Evolutionary conservation across 2,113 vertebrate species (phyloP), one percentile per base, ranked within the genome.

Genomic region (Nyctereutes procyonoides): DNA sequence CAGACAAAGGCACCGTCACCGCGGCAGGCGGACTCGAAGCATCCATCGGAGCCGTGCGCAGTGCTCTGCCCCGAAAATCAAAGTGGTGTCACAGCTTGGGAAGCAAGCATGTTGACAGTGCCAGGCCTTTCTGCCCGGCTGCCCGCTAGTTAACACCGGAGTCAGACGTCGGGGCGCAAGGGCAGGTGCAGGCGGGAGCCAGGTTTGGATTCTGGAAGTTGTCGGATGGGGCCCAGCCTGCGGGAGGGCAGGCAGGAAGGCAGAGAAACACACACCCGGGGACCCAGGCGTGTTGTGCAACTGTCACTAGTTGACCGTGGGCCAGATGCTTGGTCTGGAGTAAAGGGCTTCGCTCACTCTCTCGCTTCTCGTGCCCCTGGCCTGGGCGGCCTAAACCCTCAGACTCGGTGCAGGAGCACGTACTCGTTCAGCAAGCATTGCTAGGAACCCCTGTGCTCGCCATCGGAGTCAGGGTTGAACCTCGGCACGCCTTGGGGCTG

Each of bases 1-100:
- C 93, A 92, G 91, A 97, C 97, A 97, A 97, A 96, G 91, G 82
- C 80, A 0, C 48, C 55, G 0, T n/a, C 26, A 0, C 73, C 22
- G 1, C 12, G 3, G 74, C 73, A 0, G 81, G 51, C 84, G 1
- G 79, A 86, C 69, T 6, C 20, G 3, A 0, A 71, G 83, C 95
- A 53, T 13, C 84, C 51, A 4, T 43, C 43, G 0, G 28, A 83
- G 74, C 81, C 8, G 0, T 0, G 48, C 71, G 2, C 76, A 58
- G 43, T 19, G 83, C 35, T 35, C 76, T 9, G 53, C 80, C 43
- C 28, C 13, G 10, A 14, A 1, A 56, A 63, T 91, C 91, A 93
- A 86, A 82, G 93, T 16, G 1, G 35, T 3, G 62, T 20, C 67
- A 5, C 48, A 1, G 60, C 82, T 22, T 30, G 14, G 4, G 62